Evolutionary conservation across 2,797 vertebrate genomes (phyloP), one percentile per base, ranked within the genome.

Genomic region (Aulostomus chinensis): DNA sequence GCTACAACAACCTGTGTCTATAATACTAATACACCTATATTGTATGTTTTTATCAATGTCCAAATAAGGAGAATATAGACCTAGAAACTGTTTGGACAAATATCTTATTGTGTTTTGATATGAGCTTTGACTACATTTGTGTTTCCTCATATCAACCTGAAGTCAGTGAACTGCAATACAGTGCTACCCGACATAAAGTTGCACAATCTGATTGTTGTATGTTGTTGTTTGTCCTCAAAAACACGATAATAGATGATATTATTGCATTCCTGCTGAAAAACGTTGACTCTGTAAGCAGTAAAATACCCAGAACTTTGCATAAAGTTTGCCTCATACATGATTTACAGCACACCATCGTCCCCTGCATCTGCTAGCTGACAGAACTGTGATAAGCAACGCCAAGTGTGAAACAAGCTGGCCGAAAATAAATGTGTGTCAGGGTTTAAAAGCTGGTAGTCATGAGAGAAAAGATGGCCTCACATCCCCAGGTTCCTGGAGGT

Each of bases 1-100:
- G 40, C 26, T 62, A 14, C 14, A 34, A 33, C 31, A 26, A 18
- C 18, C 34, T 39, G 26, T 68, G 56, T 74, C 55, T 57, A 30
- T 20, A 46, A 61, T 47, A 34, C 54, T 56, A 37, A 54, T 3
- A 35, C n/a, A 68, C 49, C 28, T 58, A 31, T 74, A 59, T 49
- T 48, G 60, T 76, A 59, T 54, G 70, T 73, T 68, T 74, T 73
- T 64, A 48, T 56, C 41, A 68, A 52, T 80, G 58, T 81, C 68
- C 32, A 55, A 11, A 46, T 58, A 35, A 53, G 29, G 42, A 21
- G 50, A 72, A 67, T 73, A 63, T 80, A 65, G 48, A 65, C n/a
- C n/a, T n/a, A n/a, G n/a, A n/a, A 40, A 43, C 40, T 75, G 62
- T 77, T 77, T 68, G 42, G 48, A 61, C 43, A 33, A 53, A 67